Base-by-base conservation (phyloP, 2,888 invertebrate genomes). In the Notocelia uddmanniana region DNA sequence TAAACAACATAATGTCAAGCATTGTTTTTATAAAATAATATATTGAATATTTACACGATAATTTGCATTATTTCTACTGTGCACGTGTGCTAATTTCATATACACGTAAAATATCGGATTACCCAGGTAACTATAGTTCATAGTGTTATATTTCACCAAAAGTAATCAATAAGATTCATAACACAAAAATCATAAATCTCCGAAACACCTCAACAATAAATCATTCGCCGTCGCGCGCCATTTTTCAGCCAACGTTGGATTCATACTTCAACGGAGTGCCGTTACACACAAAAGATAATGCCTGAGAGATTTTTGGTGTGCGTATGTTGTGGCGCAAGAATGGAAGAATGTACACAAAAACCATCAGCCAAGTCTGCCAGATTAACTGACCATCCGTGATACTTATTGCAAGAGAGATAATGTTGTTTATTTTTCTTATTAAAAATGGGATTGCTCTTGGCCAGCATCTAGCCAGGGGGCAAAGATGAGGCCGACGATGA, bases 221-320 rank as follows among this genome's bases (percentile, higher is more conserved):
- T 64, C 52, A 54, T 11, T 34, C n/a, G 21, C 3, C 9, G 63
- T 21, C 19, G 50, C 52, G 50, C 31, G 63, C 21, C 50, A 64
- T 64, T 64, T 64, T 64, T 64, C 52, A 37, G 21, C 37, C 34
- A 52, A 45, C 62, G 50, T 15, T 34, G 6, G 21, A 54, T 54
- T 64, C 63, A 52, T 37, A 52, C 63, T 64, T 21, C 52, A 64
- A n/a, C 63, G 63, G 63, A 64, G 52, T 64, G 63, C 52, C n/a
- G 34, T 34, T 52, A 37, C 26, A 37, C 52, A 52, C 37, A 64
- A 63, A 52, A 52, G 31, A 64, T 52, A 52, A 50, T 64, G 52
- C 37, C 21, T 52, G 52, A 21, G 13, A n/a, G 52, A 19, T 18
- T 31, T 50, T 63, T 21, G 26, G 62, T 21, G 23, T 15, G 60